Conservation (phyloP, 2,113 vertebrate species). For the Zootoca vivipara region DNA sequence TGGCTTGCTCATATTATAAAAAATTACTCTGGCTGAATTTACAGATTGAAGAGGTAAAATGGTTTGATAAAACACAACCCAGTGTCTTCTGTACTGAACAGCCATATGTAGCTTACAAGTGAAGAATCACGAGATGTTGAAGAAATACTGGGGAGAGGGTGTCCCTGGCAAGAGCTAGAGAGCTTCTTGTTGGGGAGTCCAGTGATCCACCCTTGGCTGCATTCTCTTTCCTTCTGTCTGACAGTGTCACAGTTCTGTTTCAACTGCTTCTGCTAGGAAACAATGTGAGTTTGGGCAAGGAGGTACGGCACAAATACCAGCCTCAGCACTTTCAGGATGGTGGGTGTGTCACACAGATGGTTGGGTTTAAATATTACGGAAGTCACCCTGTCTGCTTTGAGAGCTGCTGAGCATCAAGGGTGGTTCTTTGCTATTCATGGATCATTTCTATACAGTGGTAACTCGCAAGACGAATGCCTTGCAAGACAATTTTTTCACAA, state of each 20-base stretch:
- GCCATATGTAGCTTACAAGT: not conserved
- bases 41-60: not conserved
- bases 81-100: constrained; percentile 1
- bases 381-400: not conserved
- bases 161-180: not conserved
- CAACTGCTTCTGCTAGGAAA: not conserved
- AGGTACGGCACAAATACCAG: too few relatives aligned
- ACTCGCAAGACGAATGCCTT: too few relatives aligned
- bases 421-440: not conserved
- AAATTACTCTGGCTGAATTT: constrained; percentile 22
- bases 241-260: not conserved
- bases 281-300: too few relatives aligned
- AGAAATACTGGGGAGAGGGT: not conserved
- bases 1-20: not conserved
- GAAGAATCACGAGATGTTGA: not conserved
- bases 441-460: too few relatives aligned
- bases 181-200: not conserved
- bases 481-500: too few relatives aligned
- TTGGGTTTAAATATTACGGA: not conserved
- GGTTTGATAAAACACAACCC: not conserved
- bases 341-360: not conserved
- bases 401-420: not conserved
- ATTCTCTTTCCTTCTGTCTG: not conserved
- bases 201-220: too few relatives aligned
- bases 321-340: too few relatives aligned